Conservation (phyloP, 2,797 vertebrate species). For the Holocentrus rufus region DNA sequence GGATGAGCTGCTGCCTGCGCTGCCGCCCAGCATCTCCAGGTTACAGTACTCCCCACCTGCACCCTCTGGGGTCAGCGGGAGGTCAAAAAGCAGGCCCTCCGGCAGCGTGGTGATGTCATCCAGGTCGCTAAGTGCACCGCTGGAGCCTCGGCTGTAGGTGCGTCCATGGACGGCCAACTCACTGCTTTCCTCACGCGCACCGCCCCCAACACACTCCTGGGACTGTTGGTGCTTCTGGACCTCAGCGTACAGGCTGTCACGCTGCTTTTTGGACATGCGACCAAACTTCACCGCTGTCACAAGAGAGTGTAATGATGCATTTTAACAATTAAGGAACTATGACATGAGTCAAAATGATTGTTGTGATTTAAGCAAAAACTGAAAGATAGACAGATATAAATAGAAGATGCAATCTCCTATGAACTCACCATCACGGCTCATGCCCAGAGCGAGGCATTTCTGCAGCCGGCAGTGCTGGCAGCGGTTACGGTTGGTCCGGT, state of each 20-base stretch:
- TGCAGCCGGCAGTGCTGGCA: constrained; percentile 95
- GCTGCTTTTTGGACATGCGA: constrained; percentile 95
- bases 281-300: constrained; percentile 91
- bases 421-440: constrained; percentile 92
- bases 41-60: constrained; percentile 84
- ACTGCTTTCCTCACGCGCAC: constrained; percentile 60
- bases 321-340: constrained; percentile 14
- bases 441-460: constrained; percentile 92
- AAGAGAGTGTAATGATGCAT: not conserved
- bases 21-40: constrained; percentile 85
- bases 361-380: constrained; percentile 5
- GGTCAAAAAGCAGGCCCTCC: constrained; percentile 88
- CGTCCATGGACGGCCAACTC: constrained; percentile 71
- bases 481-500: constrained; percentile 93
- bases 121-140: constrained; percentile 84
- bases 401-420: not conserved
- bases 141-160: constrained; percentile 86
- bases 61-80: constrained; percentile 88
- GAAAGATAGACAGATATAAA: constrained; percentile 45
- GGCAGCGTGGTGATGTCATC: constrained; percentile 88
- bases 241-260: constrained; percentile 92
- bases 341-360: constrained; percentile 1
- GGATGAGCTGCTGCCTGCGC: constrained; percentile 81
- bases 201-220: constrained; percentile 77
- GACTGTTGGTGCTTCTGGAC: constrained; percentile 93